A percentile compares a stretch with the other conserved stretches of the same genome.
Evolutionary conservation across 2,888 invertebrate genomes (phyloP).

Genomic region (Seira sanloemensis): DNA sequence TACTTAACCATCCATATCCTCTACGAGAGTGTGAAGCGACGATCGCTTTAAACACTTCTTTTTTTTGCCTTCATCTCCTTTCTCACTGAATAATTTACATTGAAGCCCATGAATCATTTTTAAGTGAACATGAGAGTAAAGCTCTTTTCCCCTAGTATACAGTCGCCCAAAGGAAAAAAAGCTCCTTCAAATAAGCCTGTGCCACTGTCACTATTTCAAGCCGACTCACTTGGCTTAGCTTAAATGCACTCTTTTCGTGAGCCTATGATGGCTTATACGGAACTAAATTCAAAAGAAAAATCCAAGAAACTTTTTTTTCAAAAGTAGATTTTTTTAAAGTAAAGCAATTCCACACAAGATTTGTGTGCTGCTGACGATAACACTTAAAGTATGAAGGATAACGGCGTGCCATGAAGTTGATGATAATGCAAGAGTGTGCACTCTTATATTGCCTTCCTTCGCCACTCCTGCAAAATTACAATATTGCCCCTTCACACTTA

Average conservation of each 20-base stretch:
- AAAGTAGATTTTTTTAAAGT: constrained; percentile 36
- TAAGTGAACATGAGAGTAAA: constrained; percentile 58
- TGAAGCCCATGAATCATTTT: constrained; percentile 58
- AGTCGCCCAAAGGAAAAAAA: constrained; percentile 17
- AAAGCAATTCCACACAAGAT: constrained; percentile 49
- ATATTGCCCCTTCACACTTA: constrained; percentile 3
- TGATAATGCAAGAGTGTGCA: constrained; percentile 10
- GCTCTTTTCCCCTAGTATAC: background rate
- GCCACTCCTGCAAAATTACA: constrained; percentile 2
- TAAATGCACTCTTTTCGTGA: constrained; percentile 17
- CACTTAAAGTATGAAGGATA: constrained; percentile 19
- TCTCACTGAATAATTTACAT: constrained; percentile 63
- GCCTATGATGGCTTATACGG: background rate
- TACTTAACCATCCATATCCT: constrained; percentile 57
- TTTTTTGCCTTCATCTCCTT: constrained; percentile 3
- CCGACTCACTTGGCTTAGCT: constrained; percentile 19
- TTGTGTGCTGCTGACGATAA: constrained; percentile 50
- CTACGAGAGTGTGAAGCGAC: constrained; percentile 30
- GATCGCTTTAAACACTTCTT: constrained; percentile 59
- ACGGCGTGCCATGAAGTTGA: constrained; percentile 29
- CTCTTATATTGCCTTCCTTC: background rate
- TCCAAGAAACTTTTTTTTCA: background rate
- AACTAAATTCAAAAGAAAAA: background rate
- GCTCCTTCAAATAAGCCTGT: constrained; percentile 42
- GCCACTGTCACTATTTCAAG: constrained; percentile 22